Conservation (phyloP, 2,113 vertebrate genomes). For the Machaerirhynchus nigripectus region DNA sequence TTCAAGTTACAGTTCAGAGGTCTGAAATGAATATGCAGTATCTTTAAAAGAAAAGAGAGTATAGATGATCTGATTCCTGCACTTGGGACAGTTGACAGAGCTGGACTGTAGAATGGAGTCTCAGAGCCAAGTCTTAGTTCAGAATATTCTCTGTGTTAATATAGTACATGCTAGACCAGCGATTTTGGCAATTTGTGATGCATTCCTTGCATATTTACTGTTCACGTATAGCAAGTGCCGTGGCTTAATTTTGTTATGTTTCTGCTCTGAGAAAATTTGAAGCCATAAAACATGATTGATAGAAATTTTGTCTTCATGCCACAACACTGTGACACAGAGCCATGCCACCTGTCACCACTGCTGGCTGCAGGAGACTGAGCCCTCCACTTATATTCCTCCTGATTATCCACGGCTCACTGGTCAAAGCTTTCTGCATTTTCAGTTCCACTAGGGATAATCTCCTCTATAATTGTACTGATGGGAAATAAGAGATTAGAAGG, state of each 20-base stretch:
- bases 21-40: background rate
- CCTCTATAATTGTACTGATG: background rate
- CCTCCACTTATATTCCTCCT: background rate
- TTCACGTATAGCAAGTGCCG: background rate
- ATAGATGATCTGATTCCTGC: background rate
- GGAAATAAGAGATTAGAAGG: background rate
- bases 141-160: background rate
- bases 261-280: background rate
- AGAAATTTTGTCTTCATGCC: background rate
- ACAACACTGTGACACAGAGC: background rate
- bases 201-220: background rate
- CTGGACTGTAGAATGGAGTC: background rate
- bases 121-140: background rate
- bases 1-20: background rate
- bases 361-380: background rate
- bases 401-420: background rate
- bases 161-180: background rate
- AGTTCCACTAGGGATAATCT: background rate
- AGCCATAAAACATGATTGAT: slow-evolving; percentile 2
- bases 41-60: background rate
- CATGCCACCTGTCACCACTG: background rate
- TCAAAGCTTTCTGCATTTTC: background rate
- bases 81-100: background rate
- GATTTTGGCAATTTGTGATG: background rate
- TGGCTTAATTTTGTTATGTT: background rate